Evolutionary conservation across 2,888 invertebrate genomes (phyloP).

Genomic region (Rhagophthalmus giganteus): DNA sequence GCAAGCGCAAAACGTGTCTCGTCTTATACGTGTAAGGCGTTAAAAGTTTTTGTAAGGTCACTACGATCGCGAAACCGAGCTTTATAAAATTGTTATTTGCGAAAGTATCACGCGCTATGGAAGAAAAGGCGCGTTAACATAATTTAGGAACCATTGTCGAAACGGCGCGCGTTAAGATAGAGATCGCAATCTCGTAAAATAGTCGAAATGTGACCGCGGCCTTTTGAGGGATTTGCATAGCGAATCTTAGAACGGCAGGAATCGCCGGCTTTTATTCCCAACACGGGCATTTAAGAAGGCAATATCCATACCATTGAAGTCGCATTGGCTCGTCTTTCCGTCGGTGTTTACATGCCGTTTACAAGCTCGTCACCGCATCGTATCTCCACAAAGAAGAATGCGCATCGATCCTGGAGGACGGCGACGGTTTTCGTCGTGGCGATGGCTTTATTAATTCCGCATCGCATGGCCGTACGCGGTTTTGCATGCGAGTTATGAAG

Average conservation of each 20-base stretch:
- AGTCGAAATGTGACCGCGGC: conserved; percentile 45
- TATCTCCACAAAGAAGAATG: conserved; percentile 7
- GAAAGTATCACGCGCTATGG: conserved; percentile 5
- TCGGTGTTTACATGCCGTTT: conserved; percentile 43
- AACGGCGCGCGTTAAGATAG: conserved; percentile 40
- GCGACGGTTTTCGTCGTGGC: conserved; percentile 9
- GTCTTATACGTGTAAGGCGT: no score
- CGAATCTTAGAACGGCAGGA: conserved; percentile 37
- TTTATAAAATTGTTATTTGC: neutral
- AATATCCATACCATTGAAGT: conserved; percentile 40
- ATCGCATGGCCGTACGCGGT: conserved; percentile 30
- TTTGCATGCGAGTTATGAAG: conserved; percentile 36
- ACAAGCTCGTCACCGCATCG: conserved; percentile 32
- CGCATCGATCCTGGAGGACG: conserved; percentile 16
- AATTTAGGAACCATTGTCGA: conserved; percentile 19
- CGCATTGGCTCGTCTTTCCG: conserved; percentile 26
- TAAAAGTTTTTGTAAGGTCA: no score
- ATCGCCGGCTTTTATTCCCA: conserved; percentile 35
- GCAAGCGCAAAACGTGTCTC: no score
- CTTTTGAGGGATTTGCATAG: conserved; percentile 42
- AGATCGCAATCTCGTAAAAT: conserved; percentile 44
- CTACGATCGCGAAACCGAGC: no score
- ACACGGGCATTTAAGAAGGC: conserved; percentile 40
- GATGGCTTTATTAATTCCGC: conserved; percentile 31
- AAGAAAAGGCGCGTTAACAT: conserved; percentile 12